phyloP scores from a whole-genome alignment of 2,797 vertebrate genomes.

The Petrocephalus sullivani region DNA sequence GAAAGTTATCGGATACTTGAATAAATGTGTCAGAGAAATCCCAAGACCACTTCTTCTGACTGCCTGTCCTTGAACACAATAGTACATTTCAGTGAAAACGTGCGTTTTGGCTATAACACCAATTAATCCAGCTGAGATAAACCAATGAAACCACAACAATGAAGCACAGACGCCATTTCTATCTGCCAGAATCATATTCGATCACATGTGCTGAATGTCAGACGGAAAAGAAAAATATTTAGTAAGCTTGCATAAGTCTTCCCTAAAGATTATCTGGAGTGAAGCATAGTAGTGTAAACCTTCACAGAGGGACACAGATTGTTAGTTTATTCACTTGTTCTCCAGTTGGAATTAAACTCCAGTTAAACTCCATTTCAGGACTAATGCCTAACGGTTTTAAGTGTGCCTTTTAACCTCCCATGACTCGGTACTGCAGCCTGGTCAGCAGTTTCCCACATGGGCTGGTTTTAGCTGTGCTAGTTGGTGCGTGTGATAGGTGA shows the following conservation, averaged over 20 bases:
- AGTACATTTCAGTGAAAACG: background rate
- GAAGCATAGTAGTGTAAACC: background rate
- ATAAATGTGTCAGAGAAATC: slow-evolving; percentile 88
- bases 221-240: background rate
- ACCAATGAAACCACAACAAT: background rate
- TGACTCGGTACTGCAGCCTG: background rate
- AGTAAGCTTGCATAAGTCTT: background rate
- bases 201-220: background rate
- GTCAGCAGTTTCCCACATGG: background rate
- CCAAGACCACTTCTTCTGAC: slow-evolving; percentile 9
- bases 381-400: background rate
- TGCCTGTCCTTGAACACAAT: slow-evolving; percentile 11
- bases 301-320: background rate
- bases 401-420: background rate
- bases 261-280: background rate
- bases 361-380: background rate
- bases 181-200: background rate
- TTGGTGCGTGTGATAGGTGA: background rate
- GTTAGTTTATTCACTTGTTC: background rate
- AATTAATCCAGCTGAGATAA: background rate
- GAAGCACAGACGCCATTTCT: background rate
- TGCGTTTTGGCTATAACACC: background rate
- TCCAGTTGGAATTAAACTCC: background rate
- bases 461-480: background rate
- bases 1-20: slow-evolving; percentile 48